phyloP scores from a whole-genome alignment of 2,113 vertebrate genomes.

The Hemicordylus capensis region DNA sequence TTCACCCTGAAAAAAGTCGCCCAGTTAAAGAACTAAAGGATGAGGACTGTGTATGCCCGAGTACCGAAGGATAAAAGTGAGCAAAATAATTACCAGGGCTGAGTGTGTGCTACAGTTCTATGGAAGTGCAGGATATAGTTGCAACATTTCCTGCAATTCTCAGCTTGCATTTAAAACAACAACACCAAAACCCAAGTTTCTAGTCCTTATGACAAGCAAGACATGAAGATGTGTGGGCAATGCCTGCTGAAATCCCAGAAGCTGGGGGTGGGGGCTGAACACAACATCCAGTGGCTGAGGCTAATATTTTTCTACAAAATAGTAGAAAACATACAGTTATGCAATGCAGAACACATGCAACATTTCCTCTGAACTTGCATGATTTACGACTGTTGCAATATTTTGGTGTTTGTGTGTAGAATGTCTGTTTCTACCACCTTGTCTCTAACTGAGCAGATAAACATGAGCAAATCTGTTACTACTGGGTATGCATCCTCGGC shows the following conservation, averaged over 20 bases:
- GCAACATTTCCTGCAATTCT: no score
- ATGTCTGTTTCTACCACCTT: no score
- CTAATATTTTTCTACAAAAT: no score
- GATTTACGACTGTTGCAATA: neutral
- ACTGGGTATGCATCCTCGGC: neutral
- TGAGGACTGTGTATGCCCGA: neutral
- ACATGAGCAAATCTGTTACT: neutral
- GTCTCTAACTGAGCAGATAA: neutral
- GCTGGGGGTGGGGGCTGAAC: no score
- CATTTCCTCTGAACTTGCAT: neutral
- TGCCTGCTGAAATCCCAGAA: neutral
- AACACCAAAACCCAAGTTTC: no score
- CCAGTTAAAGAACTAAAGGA: neutral
- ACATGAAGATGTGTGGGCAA: neutral
- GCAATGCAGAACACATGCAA: no score
- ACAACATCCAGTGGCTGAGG: no score
- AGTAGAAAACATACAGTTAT: neutral
- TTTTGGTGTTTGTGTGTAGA: neutral
- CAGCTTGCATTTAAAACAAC: neutral
- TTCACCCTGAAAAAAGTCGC: neutral
- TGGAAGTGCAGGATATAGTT: neutral
- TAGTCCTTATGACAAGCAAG: neutral
- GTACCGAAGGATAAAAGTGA: no score
- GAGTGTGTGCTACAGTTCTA: no score
- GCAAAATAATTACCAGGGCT: no score